Evolutionary conservation across 2,113 vertebrate species (phyloP).

Genomic region (Ailuropoda melanoleuca): DNA sequence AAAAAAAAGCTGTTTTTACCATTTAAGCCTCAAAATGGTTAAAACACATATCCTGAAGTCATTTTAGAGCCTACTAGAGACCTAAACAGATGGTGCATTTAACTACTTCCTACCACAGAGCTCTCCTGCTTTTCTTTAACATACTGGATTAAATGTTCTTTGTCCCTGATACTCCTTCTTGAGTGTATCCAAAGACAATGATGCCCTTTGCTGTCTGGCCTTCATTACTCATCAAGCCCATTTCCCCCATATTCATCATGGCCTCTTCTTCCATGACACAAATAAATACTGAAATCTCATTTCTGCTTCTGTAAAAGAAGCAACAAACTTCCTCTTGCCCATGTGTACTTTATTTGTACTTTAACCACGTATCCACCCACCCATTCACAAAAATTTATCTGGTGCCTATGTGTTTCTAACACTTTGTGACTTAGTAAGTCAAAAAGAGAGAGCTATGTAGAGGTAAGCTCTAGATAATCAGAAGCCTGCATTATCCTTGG

Average conservation of each 20-base stretch:
- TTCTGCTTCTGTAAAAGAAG: conserved; percentile 22
- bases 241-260: background rate
- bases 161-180: background rate
- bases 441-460: background rate
- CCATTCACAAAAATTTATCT: background rate
- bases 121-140: background rate
- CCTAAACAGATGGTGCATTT: background rate
- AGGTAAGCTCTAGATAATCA: background rate
- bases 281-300: background rate
- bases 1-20: conserved; percentile 19
- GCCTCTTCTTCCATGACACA: background rate
- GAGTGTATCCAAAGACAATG: background rate
- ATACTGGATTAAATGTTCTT: background rate
- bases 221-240: background rate
- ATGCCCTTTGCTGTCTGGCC: background rate
- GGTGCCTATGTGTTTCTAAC: background rate
- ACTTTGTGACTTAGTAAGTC: background rate
- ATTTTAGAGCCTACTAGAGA: conserved; percentile 40
- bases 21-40: conserved; percentile 20
- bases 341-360: background rate
- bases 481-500: background rate
- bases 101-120: conserved; percentile 12
- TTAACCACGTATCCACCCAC: background rate
- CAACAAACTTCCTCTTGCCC: background rate
- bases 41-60: background rate